Evolutionary conservation across 2,113 vertebrate species (phyloP), one percentile per base, ranked within the genome.

Genomic region (Marcusenius ussheri): DNA sequence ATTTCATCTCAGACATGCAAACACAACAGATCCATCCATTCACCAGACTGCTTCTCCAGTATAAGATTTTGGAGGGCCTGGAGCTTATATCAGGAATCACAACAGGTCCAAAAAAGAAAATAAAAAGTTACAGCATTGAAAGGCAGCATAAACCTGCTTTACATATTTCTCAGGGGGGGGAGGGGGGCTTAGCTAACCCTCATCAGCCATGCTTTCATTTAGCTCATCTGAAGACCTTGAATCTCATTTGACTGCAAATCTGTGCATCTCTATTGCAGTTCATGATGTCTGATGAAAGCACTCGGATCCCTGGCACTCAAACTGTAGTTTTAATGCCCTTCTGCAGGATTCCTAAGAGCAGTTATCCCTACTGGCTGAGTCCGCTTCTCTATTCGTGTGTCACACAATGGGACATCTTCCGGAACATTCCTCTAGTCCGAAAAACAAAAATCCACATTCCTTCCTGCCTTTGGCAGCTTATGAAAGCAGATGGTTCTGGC

Each of bases 251-350:
- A 66, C 58, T 66, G 3, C 9, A 66, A n/a, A 7, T 70, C 13
- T 53, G 85, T 62, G 80, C 49, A 50, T n/a, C 62, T 88, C 83
- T 24, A 80, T 27, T 35, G 83, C 53, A 88, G 49, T 89, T 90
- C 89, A 90, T 91, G 83, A 35, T 84, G 70, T 88, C 83, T 51
- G 39, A 49, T 39, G 39, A 83, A 85, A 89, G 80, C 88, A 77
- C 80, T 89, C 51, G 4, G 74, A 42, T 88, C 53, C 35, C 35
- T 35, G 47, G 39, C 58, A 5, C 62, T 27, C 45, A 90, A 49
- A 74, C 53, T 83, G 88, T 62, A 21, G 17, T 77, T 91, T 77
- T 45, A 77, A 86, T n/a, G 66, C 27, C 51, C 17, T 87, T 45
- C 24, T 83, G 27, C 77, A 27, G 27, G 88, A 39, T 89, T 89